These are phyloP conservation scores for Heliornis fulica DNA, from an alignment of 2,113 vertebrate genomes.

Conservation along the genomic window DNA sequence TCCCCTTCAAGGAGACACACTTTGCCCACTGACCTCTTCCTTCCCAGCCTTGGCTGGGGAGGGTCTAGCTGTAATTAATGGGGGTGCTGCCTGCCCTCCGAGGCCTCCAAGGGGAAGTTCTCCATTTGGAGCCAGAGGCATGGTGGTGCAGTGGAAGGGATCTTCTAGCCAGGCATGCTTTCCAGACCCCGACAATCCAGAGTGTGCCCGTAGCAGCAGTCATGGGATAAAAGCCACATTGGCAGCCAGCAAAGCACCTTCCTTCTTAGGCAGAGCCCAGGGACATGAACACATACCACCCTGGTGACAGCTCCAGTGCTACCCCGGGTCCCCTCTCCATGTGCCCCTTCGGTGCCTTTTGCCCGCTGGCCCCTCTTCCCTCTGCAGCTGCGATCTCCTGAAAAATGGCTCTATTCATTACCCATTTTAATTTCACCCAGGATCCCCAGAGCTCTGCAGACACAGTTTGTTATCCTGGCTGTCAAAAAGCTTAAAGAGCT, in stretches of 20 bases:
- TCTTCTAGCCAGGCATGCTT: background rate
- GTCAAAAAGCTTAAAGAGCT: slow-evolving; percentile 41
- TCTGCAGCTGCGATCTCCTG: background rate
- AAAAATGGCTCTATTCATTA: slow-evolving; percentile 41
- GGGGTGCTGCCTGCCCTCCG: background rate
- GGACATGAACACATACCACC: background rate
- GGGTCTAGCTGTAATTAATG: background rate
- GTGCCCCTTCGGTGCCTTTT: background rate
- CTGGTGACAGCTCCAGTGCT: background rate
- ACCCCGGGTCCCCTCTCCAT: background rate
- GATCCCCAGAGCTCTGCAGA: slow-evolving; percentile 25
- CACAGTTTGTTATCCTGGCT: slow-evolving; percentile 46
- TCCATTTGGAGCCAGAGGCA: background rate
- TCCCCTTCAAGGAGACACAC: background rate
- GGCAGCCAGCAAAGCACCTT: background rate
- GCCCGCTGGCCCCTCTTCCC: background rate
- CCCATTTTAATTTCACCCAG: background rate
- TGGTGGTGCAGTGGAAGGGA: background rate
- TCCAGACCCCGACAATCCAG: fast-evolving
- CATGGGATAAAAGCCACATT: background rate
- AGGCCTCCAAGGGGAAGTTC: background rate
- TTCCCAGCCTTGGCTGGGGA: background rate
- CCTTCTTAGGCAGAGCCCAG: background rate
- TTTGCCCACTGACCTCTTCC: background rate
- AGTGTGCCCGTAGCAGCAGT: background rate